Percentiles rank a stretch among this genome's conserved stretches.
Conservation (phyloP, 2,797 vertebrate species). For the Onychomys torridus region DNA sequence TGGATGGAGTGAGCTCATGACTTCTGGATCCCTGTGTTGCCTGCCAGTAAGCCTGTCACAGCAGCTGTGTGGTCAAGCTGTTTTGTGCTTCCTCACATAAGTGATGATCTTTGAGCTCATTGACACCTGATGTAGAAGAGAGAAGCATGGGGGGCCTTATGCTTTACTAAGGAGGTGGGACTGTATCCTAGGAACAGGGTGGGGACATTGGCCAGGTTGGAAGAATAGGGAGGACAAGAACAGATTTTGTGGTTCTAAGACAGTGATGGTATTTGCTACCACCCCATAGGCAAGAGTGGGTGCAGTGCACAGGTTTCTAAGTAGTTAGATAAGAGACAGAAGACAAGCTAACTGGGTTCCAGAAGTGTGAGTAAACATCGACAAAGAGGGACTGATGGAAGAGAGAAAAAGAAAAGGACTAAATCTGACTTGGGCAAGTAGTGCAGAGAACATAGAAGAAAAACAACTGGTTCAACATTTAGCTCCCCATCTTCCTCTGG, state of each 20-base stretch:
- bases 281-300: neutral
- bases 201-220: neutral
- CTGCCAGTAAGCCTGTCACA: no score
- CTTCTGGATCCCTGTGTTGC: no score
- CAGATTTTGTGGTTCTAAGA: neutral
- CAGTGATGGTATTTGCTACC: neutral
- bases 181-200: neutral
- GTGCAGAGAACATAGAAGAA: slow-evolving; percentile 6
- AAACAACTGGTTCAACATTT: neutral
- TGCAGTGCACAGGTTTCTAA: neutral
- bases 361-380: neutral
- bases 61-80: no score
- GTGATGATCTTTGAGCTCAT: neutral
- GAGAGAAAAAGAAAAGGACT: neutral
- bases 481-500: neutral
- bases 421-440: neutral
- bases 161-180: neutral
- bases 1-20: no score
- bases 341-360: neutral
- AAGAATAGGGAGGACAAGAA: neutral
- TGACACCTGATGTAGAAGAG: neutral
- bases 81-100: no score
- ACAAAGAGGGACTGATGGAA: neutral
- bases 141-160: neutral
- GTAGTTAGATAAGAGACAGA: neutral